phyloP scores from a whole-genome alignment of 2,888 invertebrate species.

The Clanis bilineata region DNA sequence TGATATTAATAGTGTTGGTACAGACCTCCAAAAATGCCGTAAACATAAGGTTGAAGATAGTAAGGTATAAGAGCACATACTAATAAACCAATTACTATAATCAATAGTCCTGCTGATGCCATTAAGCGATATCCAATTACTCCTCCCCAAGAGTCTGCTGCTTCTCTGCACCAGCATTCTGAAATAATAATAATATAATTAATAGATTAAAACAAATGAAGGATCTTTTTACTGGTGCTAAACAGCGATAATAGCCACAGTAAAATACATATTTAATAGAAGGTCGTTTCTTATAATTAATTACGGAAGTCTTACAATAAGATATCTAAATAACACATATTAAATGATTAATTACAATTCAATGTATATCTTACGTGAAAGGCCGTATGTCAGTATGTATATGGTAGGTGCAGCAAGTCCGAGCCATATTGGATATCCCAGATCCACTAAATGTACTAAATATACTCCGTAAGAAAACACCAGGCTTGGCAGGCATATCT shows the following conservation, averaged over 20 bases:
- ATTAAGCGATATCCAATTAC: slow-evolving; percentile 62
- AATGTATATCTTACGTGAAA: slow-evolving; percentile 61
- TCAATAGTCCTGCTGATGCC: slow-evolving; percentile 57
- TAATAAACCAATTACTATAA: slow-evolving; percentile 55
- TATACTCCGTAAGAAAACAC: slow-evolving; percentile 70
- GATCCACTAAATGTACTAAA: slow-evolving; percentile 54
- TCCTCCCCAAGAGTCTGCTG: slow-evolving; percentile 75
- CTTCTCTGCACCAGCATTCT: slow-evolving; percentile 80
- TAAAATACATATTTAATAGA: too few species aligned
- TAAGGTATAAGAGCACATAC: slow-evolving; percentile 57
- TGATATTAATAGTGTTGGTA: background rate
- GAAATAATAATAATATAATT: slow-evolving; percentile 28
- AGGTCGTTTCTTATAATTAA: too few species aligned
- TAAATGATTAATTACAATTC: background rate
- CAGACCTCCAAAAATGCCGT: slow-evolving; percentile 66
- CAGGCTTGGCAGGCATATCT: slow-evolving; percentile 69
- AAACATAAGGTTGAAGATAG: slow-evolving; percentile 56
- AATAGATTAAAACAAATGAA: too few species aligned
- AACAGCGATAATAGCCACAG: too few species aligned
- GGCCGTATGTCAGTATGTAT: slow-evolving; percentile 59
- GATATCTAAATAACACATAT: too few species aligned
- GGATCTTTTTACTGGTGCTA: too few species aligned
- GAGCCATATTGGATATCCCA: slow-evolving; percentile 61
- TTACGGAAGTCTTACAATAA: too few species aligned
- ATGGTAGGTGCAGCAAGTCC: slow-evolving; percentile 63